Evolutionary conservation across 2,797 vertebrate genomes (phyloP).

Genomic region (Coendou prehensilis): DNA sequence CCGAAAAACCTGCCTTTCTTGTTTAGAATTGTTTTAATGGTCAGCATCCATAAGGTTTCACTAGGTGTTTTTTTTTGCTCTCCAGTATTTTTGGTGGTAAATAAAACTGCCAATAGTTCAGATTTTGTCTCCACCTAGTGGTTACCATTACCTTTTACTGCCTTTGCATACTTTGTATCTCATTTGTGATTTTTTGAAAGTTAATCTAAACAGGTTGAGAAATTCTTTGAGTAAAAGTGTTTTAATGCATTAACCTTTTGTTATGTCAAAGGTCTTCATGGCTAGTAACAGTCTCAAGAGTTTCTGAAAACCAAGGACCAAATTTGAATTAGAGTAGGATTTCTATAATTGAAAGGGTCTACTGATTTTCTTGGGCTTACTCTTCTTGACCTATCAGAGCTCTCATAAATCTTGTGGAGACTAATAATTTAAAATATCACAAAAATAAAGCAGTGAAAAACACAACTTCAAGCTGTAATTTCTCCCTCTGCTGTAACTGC

Average conservation of each 20-base stretch:
- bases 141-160: background rate
- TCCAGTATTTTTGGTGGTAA: background rate
- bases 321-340: background rate
- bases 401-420: background rate
- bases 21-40: background rate
- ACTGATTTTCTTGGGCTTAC: slow-evolving; percentile 6
- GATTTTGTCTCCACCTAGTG: background rate
- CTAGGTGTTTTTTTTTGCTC: background rate
- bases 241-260: background rate
- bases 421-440: background rate
- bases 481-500: background rate
- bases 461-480: background rate
- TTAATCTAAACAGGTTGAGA: background rate
- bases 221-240: background rate
- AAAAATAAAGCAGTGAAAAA: background rate
- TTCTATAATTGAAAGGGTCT: slow-evolving; percentile 11
- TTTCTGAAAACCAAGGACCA: background rate
- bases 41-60: background rate
- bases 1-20: background rate
- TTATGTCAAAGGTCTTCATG: slow-evolving; percentile 8
- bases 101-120: background rate
- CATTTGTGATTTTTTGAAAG: background rate
- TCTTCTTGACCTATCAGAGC: background rate
- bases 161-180: background rate
- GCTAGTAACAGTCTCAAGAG: background rate